These are phyloP conservation scores for Rhinatrema bivittatum DNA, from an alignment of 2,797 vertebrate species.

Conservation along the genomic window DNA sequence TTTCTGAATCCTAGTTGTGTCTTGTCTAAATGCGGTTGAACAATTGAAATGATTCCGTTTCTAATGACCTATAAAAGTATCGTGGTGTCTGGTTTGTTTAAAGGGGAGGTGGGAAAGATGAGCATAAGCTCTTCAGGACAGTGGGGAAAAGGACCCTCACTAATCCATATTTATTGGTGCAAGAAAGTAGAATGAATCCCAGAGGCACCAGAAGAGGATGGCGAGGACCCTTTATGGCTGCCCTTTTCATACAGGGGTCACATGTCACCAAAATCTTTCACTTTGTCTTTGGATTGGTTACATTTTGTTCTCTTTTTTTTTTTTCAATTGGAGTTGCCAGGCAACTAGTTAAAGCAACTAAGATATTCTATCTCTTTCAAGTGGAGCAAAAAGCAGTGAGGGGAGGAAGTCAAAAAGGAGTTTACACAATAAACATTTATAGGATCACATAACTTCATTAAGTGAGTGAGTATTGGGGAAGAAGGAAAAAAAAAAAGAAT, in stretches of 20 bases:
- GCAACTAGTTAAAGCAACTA: conserved; percentile 60
- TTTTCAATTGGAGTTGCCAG: conserved; percentile 62
- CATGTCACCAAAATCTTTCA: conserved; percentile 63
- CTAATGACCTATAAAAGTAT: too few species aligned
- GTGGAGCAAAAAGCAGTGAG: conserved; percentile 54
- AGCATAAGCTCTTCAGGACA: too few species aligned
- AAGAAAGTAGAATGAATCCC: too few species aligned
- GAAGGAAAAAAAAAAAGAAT: not conserved
- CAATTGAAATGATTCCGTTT: too few species aligned
- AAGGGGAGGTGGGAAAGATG: too few species aligned
- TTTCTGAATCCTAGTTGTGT: too few species aligned
- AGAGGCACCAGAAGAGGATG: too few species aligned
- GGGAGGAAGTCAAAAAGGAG: conserved; percentile 24
- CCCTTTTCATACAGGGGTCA: conserved; percentile 48
- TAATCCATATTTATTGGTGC: conserved; percentile 73
- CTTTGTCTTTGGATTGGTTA: conserved; percentile 67
- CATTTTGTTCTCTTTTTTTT: conserved; percentile 50
- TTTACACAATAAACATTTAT: conserved; percentile 44
- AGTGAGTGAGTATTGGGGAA: too few species aligned
- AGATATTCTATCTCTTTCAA: conserved; percentile 71
- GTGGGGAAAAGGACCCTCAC: conserved; percentile 64
- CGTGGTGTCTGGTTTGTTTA: too few species aligned
- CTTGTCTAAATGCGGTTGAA: too few species aligned
- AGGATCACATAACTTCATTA: conserved; percentile 46
- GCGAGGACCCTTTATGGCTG: conserved; percentile 51